These are phyloP conservation scores for Malachius bipustulatus DNA, from an alignment of 2,888 invertebrate genomes.

Conservation along the genomic window DNA sequence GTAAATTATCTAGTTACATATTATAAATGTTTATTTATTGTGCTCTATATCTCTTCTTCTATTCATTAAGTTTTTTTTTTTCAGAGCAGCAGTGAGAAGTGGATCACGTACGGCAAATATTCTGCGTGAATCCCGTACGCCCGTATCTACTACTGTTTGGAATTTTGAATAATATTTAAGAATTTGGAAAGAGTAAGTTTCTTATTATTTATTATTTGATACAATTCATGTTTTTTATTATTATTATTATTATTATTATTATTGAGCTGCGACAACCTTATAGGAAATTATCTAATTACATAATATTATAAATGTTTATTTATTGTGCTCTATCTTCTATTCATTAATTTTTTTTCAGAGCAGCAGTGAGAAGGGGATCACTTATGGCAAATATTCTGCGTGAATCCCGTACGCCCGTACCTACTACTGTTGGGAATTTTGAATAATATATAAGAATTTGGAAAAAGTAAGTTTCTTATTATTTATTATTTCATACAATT, in stretches of 20 bases:
- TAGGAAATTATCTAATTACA: neutral
- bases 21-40: constrained; percentile 1
- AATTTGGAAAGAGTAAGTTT: constrained; percentile 3
- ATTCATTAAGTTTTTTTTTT: neutral
- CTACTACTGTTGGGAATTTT: no score
- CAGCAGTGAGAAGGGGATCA: no score
- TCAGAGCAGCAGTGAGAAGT: no score
- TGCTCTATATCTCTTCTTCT: neutral
- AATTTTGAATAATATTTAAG: no score
- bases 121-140: no score
- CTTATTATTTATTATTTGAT: constrained; percentile 22
- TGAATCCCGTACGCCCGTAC: no score
- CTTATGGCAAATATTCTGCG: no score
- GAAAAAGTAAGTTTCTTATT: constrained; percentile 1
- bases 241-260: no score
- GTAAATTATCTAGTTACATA: neutral
- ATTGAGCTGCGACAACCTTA: constrained; percentile 3
- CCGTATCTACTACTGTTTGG: no score
- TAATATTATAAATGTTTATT: constrained; percentile 1
- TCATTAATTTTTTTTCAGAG: neutral
- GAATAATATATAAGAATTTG: no score
- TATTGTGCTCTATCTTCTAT: neutral
- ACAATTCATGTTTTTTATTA: constrained; percentile 25
- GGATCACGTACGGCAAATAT: no score
- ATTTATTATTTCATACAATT: constrained; percentile 21